Evolutionary conservation across 2,888 invertebrate genomes (phyloP), one percentile per base, ranked within the genome.

Genomic region (Coleophora flavipennella): DNA sequence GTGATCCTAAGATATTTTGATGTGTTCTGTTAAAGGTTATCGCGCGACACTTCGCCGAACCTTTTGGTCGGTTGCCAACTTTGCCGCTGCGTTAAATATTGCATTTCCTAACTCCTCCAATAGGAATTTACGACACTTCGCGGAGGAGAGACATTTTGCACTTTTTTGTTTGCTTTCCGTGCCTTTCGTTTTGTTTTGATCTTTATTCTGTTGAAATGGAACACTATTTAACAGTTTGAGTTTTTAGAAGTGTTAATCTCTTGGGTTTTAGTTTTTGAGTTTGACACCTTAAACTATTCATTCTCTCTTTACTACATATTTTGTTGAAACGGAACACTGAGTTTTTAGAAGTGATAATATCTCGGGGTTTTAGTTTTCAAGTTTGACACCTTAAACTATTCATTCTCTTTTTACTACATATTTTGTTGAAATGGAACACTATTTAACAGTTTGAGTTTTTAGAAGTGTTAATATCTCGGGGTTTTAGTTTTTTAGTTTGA

Each of bases 1-100:
- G 10, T 25, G 37, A 33, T 39, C 39, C 12, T 33, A 32, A 31
- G 33, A 39, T 51, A 51, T 53, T 54, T 52, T 49, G 50, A 49
- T 59, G 56, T 56, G 62, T 55, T 50, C 55, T 59, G 57, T 63
- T 62, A 59, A 66, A 67, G 59, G 63, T 58, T n/a, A n/a, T 53
- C 49, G 42, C 51, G 60, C 9, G n/a, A 8, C 11, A 3, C 3
- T 29, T 29, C 2, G 10, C n/a, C 29, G n/a, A 36, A 20, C 68
- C 66, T 67, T n/a, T 72, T 70, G 70, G 69, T 61, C 40, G 42
- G 47, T 44, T 42, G 64, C 69, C 71, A 74, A 67, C 46, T 52
- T 50, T 47, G 48, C 51, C 44, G 38, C 40, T 40, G 47, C 44
- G 47, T 49, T 46, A 48, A 58, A 56, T 49, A 48, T 44, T 45